These are phyloP conservation scores for Gymnarchus niloticus DNA, from an alignment of 2,113 vertebrate species.

Conservation along the genomic window DNA sequence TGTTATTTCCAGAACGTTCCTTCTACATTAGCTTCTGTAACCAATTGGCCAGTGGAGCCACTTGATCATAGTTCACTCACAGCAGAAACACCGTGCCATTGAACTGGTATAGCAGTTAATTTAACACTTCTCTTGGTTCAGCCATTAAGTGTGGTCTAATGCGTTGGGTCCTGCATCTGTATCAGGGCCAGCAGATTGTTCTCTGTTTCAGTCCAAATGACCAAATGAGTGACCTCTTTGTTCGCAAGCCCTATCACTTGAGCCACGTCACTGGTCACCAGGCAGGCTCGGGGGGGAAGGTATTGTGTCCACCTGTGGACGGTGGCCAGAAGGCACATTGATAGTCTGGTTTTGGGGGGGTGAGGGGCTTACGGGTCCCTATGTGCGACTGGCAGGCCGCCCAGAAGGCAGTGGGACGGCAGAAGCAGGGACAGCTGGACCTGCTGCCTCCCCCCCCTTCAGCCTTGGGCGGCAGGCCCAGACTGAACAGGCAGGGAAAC, in stretches of 20 bases:
- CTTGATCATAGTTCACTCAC: neutral
- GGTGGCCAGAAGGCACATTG: slow-evolving; percentile 28
- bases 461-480: neutral
- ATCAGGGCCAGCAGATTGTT: neutral
- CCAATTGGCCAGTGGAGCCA: neutral
- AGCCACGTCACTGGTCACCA: neutral
- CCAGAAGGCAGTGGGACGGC: slow-evolving; percentile 40
- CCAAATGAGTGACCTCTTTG: neutral
- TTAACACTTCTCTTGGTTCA: neutral
- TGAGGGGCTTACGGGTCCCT: slow-evolving; percentile 30
- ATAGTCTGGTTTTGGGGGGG: slow-evolving; percentile 17
- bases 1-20: neutral
- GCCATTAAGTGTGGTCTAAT: neutral
- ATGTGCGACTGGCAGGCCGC: slow-evolving; percentile 36
- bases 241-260: neutral
- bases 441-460: slow-evolving; percentile 24
- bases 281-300: neutral
- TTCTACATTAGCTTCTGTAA: neutral
- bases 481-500: neutral
- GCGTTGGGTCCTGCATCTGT: neutral
- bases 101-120: neutral
- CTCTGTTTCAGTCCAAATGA: neutral
- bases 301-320: neutral
- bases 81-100: neutral
- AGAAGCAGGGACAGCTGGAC: slow-evolving; percentile 52